phyloP scores from a whole-genome alignment of 2,888 invertebrate species.

The Dicycla oo region DNA sequence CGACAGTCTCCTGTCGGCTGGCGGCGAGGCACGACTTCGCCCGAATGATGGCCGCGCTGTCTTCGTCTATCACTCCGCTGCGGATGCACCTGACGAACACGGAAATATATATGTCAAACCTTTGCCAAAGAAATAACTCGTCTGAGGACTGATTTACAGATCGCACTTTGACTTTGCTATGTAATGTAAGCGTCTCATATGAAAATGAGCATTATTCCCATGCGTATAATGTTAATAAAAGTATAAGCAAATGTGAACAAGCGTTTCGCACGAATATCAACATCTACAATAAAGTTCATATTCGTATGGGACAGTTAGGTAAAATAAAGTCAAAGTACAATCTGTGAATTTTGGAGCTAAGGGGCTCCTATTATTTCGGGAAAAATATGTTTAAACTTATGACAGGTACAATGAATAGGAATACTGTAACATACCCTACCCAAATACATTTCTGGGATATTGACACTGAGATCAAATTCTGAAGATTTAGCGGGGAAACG shows the following conservation, averaged over 20 bases:
- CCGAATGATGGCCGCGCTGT: slow-evolving; percentile 87
- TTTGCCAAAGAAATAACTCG: neutral
- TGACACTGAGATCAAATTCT: neutral
- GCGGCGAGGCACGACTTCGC: slow-evolving; percentile 94
- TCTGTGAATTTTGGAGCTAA: neutral
- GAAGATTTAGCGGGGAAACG: neutral
- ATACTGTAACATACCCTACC: too few species aligned
- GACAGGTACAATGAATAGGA: too few species aligned
- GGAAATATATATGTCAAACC: slow-evolving; percentile 2
- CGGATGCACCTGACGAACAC: slow-evolving; percentile 91
- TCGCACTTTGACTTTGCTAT: neutral
- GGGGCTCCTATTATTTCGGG: too few species aligned
- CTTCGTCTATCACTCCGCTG: slow-evolving; percentile 90
- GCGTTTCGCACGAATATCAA: neutral
- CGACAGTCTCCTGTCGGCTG: slow-evolving; percentile 96
- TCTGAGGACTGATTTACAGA: neutral
- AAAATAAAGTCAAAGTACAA: neutral
- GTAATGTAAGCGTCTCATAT: too few species aligned
- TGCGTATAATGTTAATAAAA: too few species aligned
- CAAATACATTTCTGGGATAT: neutral
- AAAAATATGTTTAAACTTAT: neutral
- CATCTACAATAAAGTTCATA: neutral
- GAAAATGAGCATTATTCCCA: too few species aligned
- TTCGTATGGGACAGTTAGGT: neutral
- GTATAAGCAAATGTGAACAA: too few species aligned